A percentile compares a stretch with the other conserved stretches of the same genome.
Conservation (phyloP, 2,113 vertebrate species). For the Podarcis raffonei region DNA sequence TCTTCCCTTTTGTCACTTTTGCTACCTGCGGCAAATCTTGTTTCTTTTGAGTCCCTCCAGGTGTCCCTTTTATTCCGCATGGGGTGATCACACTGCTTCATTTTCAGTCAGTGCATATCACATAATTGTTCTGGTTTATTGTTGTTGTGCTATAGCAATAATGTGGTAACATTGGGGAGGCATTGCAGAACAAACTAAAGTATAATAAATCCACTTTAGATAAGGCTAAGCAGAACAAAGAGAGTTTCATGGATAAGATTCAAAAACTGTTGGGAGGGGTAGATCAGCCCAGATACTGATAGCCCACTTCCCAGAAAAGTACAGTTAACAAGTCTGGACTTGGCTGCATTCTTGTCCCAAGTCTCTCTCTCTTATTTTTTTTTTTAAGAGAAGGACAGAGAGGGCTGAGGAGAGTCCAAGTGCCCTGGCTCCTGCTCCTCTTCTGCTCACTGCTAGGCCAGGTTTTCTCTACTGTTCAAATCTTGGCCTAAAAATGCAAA, state of each 20-base stretch:
- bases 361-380: not conserved
- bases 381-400: not conserved
- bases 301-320: constrained; percentile 1
- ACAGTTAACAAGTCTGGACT: not conserved
- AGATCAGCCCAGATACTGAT: constrained; percentile 2
- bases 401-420: not conserved
- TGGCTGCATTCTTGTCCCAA: constrained; percentile 5
- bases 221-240: constrained; percentile 1
- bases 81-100: too few species aligned
- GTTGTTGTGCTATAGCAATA: too few species aligned
- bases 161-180: too few species aligned
- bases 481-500: constrained; percentile 20
- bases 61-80: too few species aligned
- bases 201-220: not conserved
- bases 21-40: not conserved
- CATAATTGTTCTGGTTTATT: too few species aligned
- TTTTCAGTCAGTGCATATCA: too few species aligned
- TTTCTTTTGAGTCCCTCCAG: not conserved
- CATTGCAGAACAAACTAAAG: too few species aligned
- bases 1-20: not conserved
- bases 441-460: not conserved
- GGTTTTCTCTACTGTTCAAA: not conserved
- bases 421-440: not conserved
- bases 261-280: not conserved
- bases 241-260: not conserved